These are phyloP conservation scores for Lepidocyrtoides sp. DNA, from an alignment of 2,888 invertebrate genomes.

Conservation along the genomic window DNA sequence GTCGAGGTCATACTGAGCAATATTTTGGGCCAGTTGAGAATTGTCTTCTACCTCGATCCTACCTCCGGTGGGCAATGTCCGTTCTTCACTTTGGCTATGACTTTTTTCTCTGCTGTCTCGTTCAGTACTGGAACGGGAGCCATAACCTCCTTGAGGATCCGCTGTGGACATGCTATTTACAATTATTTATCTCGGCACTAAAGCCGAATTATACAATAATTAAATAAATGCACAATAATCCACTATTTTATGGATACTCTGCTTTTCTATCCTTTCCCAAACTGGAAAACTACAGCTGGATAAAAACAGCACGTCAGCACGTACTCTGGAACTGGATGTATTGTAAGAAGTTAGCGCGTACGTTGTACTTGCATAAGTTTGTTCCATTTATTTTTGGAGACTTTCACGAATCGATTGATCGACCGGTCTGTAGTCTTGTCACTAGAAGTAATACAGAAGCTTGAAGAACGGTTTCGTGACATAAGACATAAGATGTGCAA, in stretches of 20 bases:
- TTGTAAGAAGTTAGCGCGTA: no score
- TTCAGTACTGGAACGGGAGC: constrained; percentile 77
- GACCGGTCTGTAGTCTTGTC: neutral
- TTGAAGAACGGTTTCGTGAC: neutral
- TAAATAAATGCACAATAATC: no score
- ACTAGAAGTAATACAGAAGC: neutral
- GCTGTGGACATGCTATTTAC: constrained; percentile 33
- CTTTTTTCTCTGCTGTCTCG: constrained; percentile 81
- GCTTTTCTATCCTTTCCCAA: neutral
- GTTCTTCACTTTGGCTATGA: constrained; percentile 77
- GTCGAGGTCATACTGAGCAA: constrained; percentile 74
- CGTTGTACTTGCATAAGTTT: neutral
- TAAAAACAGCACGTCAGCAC: no score
- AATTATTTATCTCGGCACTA: no score
- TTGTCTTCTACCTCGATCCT: constrained; percentile 71
- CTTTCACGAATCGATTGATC: constrained; percentile 48
- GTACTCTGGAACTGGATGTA: no score
- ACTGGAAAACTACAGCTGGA: neutral
- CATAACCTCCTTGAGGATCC: constrained; percentile 34
- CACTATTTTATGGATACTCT: neutral
- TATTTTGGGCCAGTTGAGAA: constrained; percentile 51
- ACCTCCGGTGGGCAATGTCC: constrained; percentile 51
- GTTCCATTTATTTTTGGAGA: constrained; percentile 4
- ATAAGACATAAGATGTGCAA: neutral
- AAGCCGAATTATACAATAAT: no score